These are phyloP conservation scores for Anhinga anhinga DNA, from an alignment of 2,113 vertebrate species.

Conservation along the genomic window DNA sequence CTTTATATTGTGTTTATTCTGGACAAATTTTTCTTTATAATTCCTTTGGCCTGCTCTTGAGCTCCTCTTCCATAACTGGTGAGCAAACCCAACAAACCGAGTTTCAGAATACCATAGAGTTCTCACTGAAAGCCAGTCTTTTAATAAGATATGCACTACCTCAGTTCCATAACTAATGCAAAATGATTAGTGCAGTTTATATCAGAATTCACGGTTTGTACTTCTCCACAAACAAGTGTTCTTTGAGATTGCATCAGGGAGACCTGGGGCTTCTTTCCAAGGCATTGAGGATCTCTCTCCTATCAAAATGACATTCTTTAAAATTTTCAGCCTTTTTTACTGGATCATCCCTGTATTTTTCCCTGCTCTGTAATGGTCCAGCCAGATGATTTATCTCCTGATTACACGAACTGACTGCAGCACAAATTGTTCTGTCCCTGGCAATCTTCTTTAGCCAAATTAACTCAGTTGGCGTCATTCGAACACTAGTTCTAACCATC, in stretches of 20 bases:
- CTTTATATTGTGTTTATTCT: neutral
- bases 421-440: neutral
- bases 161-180: neutral
- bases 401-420: too few relatives aligned
- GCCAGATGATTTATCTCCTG: neutral
- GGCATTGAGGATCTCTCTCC: neutral
- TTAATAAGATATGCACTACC: rapidly evolving
- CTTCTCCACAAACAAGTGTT: rapidly evolving
- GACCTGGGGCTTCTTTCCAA: neutral
- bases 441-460: rapidly evolving
- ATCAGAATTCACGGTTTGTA: neutral
- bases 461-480: neutral
- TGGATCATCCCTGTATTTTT: neutral
- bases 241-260: neutral
- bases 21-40: neutral
- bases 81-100: neutral
- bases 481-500: neutral
- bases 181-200: neutral
- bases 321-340: neutral
- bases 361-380: neutral
- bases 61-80: neutral
- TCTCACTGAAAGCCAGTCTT: neutral
- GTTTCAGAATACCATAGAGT: neutral
- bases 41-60: neutral
- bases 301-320: neutral